Evolutionary conservation across 2,113 vertebrate genomes (phyloP), one percentile per base, ranked within the genome.

Genomic region (Asarcornis scutulata): DNA sequence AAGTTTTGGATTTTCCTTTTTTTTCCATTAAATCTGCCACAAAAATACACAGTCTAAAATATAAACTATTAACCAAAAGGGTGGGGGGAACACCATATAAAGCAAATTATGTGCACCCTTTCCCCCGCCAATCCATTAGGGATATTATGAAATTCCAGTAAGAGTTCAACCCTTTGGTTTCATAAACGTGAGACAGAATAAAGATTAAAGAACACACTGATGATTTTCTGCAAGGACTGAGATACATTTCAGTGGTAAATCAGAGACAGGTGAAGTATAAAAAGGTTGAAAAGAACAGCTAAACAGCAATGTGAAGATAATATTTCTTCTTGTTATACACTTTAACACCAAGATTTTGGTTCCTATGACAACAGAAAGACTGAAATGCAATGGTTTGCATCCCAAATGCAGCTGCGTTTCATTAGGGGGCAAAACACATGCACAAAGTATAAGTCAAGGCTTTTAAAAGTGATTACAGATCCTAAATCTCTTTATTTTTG

Each of bases 291-390:
- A 83, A 72, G 23, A 82, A 55, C 13, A 83, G 56, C 23, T 44
- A 66, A 89, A 79, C 69, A 87, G 48, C 53, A 95, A 66, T 25
- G 36, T 44, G 58, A 83, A 62, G 56, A 58, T 79, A 75, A 27
- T 25, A 46, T 56, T 83, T 92, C 82, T 88, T 90, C 79, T 88
- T 74, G 42, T 66, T 79, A 68, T 32, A 73, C 11, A 82, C 66
- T 71, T 68, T 90, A 94, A 91, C 73, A 92, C 71, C 20, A 87
- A 60, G 80, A 80, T 79, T 93, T 83, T 93, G 60, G 95, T 95
- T 96, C 71, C 93, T 91, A 96, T 95, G 90, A 73, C 95, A 94
- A 97, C 92, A 62, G 74, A 82, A 94, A 84, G 32, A 93, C 34
- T 76, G 79, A 93, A 94, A 94, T 20, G 26, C 17, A 86, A 13